Evolutionary conservation across 2,113 vertebrate species (phyloP), one percentile per base, ranked within the genome.

Genomic region (Solea senegalensis): DNA sequence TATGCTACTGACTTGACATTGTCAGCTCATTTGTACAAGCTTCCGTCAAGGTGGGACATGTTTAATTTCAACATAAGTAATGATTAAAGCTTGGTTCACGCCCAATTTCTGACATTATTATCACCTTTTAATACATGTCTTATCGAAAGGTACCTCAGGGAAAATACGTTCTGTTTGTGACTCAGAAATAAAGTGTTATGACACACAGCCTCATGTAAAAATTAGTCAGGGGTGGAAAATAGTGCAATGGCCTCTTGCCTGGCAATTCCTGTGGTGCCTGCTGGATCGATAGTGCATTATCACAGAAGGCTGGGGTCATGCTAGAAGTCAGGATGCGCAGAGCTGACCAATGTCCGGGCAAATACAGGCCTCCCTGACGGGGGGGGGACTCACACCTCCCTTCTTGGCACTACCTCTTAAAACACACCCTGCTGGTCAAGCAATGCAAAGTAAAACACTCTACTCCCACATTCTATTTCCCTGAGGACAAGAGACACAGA

Each of bases 211-310:
- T 45, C 28, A 64, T 60, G 15, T 72, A 78, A 77, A 84, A 87
- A 76, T 70, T 60, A 76, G 54, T 59, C 64, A 27, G 0, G n/a
- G 48, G 61, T 64, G 52, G 68, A 77, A 76, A 61, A 62, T 4
- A 39, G 58, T 39, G 40, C 54, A 61, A 62, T 1, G 66, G 48
- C 61, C 76, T 80, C 1, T 85, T 83, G 72, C 70, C 52, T 70
- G 76, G 65, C 68, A 15, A 49, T 76, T 90, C 84, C 87, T 65
- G 84, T 69, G 74, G 84, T 80, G 84, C 64, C 80, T 76, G 73
- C 53, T 55, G 56, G 86, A 90, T 92, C 88, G 61, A 90, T 90
- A 90, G 81, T 86, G 85, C 89, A 92, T 92, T 91, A 91, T 80
- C 79, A 56, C 76, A 51, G 85, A 74, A 78, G 82, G 76, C 58